Conservation (phyloP, 2,113 vertebrate genomes). For the Scatophagus argus region DNA sequence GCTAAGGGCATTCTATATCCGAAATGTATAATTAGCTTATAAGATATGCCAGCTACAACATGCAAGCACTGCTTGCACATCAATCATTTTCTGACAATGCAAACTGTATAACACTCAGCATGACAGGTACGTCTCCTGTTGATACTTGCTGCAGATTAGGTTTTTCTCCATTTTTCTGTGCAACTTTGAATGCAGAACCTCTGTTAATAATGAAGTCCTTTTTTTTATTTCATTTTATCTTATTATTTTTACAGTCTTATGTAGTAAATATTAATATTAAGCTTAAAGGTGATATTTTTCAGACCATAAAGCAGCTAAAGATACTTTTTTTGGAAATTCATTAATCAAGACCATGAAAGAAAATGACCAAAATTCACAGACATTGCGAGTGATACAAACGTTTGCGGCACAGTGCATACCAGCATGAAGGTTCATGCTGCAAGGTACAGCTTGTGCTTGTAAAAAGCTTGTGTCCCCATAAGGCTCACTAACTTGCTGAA, state of each 20-base stretch:
- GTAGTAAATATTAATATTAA: neutral
- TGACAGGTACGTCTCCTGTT: too few species aligned
- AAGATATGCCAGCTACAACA: too few species aligned
- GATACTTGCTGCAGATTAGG: too few species aligned
- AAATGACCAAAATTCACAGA: neutral
- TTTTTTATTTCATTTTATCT: too few species aligned
- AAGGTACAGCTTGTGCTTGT: neutral
- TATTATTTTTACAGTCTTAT: neutral
- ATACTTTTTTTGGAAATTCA: too few species aligned
- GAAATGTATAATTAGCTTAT: too few species aligned
- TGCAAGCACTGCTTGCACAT: too few species aligned
- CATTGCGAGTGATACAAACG: neutral
- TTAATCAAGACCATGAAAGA: neutral
- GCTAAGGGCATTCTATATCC: too few species aligned
- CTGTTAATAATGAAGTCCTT: neutral
- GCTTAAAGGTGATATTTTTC: neutral
- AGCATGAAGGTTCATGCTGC: neutral
- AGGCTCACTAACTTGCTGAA: constrained; percentile 4
- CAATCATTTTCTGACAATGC: too few species aligned
- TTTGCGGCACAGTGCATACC: neutral
- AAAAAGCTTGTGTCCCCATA: constrained; percentile 6
- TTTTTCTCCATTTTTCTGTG: too few species aligned
- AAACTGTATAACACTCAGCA: too few species aligned
- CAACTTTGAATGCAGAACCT: neutral
- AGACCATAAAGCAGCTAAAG: too few species aligned